Conservation (phyloP, 2,888 invertebrate genomes). For the Priocnemis perturbator region DNA sequence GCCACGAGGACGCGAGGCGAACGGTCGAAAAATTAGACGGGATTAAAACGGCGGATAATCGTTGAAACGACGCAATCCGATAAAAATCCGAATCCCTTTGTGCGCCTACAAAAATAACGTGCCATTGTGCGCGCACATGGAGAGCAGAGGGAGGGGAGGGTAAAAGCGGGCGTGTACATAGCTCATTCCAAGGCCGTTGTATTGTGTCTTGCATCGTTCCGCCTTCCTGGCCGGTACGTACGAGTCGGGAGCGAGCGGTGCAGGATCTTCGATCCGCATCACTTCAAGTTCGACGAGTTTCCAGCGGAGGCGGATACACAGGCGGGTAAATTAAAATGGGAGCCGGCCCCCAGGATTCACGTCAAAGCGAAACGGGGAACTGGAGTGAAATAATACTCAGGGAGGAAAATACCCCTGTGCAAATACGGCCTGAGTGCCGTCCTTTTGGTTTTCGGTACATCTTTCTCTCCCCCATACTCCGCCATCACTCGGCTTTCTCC, state of each 20-base stretch:
- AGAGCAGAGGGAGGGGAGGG: too few species aligned
- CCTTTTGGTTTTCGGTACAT: slow-evolving; percentile 24
- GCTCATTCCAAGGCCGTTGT: too few species aligned
- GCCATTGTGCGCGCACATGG: too few species aligned
- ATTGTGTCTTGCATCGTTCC: too few species aligned
- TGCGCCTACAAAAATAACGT: too few species aligned
- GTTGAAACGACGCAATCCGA: too few species aligned
- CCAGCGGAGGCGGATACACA: neutral
- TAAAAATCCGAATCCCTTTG: too few species aligned
- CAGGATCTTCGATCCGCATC: slow-evolving; percentile 2
- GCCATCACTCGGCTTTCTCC: neutral
- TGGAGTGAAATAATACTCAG: slow-evolving; percentile 35
- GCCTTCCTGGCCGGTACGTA: too few species aligned
- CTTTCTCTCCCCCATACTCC: slow-evolving; percentile 19
- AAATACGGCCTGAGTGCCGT: slow-evolving; percentile 22
- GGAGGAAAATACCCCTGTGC: slow-evolving; percentile 5
- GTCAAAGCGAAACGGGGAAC: slow-evolving; percentile 22
- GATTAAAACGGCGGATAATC: too few species aligned
- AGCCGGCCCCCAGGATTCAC: slow-evolving; percentile 18
- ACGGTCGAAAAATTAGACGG: too few species aligned
- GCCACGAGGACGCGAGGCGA: too few species aligned
- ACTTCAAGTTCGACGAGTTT: slow-evolving; percentile 9
- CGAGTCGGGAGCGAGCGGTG: neutral
- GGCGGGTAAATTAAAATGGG: slow-evolving; percentile 29
- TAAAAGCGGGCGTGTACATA: too few species aligned